phyloP scores from a whole-genome alignment of 2,797 vertebrate species.

The Atherinosoma microstoma region DNA sequence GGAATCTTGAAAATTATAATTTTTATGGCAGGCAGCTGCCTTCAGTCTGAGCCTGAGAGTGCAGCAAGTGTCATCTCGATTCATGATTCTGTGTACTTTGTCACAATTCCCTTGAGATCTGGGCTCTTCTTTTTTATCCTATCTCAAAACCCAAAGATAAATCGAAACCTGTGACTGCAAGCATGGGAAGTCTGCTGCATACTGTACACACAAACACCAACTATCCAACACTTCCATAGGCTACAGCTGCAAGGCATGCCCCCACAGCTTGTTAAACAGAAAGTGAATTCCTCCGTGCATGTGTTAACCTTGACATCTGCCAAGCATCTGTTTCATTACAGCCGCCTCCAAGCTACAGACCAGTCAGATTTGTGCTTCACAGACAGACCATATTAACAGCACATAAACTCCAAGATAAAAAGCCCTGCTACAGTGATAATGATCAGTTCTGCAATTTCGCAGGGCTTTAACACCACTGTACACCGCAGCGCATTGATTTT shows the following conservation, averaged over 20 bases:
- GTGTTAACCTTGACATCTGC: constrained; percentile 70
- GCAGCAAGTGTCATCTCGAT: constrained; percentile 36
- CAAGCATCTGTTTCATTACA: constrained; percentile 57
- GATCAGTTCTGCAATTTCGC: constrained; percentile 48
- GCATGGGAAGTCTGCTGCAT: constrained; percentile 11
- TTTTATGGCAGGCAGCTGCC: constrained; percentile 48
- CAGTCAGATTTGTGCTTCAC: constrained; percentile 43
- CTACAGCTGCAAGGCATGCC: constrained; percentile 51
- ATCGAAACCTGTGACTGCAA: constrained; percentile 28
- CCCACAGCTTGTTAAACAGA: constrained; percentile 61
- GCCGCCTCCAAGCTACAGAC: constrained; percentile 35
- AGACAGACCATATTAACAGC: constrained; percentile 54
- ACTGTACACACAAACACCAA: background rate
- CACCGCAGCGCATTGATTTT: constrained; percentile 39
- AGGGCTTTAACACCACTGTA: constrained; percentile 26
- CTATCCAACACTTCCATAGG: constrained; percentile 21
- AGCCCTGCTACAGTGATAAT: constrained; percentile 38
- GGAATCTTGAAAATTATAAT: constrained; percentile 58
- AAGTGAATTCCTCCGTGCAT: constrained; percentile 52
- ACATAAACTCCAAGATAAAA: constrained; percentile 54
- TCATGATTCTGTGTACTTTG: constrained; percentile 42
- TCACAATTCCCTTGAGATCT: constrained; percentile 7
- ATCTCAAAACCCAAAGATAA: constrained; percentile 42
- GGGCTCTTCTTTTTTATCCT: constrained; percentile 21
- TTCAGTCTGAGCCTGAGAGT: constrained; percentile 42